Conservation (phyloP, 2,797 vertebrate species). For the Parotocinclus haroldoi region DNA sequence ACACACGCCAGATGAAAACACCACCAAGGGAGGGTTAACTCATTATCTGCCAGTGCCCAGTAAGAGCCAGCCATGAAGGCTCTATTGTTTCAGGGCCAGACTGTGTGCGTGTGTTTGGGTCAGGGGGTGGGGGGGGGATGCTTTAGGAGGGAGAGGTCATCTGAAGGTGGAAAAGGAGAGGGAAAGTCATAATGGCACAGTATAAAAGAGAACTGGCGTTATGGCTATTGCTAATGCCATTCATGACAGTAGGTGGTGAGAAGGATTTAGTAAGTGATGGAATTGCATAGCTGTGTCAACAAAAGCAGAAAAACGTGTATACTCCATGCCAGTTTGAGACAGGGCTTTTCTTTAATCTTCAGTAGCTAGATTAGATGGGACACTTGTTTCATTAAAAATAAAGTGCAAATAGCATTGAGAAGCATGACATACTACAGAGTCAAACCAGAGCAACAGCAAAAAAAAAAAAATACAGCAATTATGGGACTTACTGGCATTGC, state of each 20-base stretch:
- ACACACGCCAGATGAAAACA: constrained; percentile 57
- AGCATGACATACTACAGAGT: no score
- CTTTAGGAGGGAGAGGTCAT: not conserved
- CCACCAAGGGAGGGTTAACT: constrained; percentile 62
- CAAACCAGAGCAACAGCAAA: no score
- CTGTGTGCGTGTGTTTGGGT: not conserved
- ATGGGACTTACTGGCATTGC: constrained; percentile 87
- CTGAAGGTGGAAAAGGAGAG: constrained; percentile 4
- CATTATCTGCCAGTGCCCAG: constrained; percentile 49
- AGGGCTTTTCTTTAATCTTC: no score
- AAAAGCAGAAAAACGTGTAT: no score
- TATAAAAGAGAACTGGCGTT: not conserved
- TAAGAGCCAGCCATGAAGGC: constrained; percentile 62
- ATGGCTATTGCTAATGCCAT: not conserved
- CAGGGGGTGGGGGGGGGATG: no score
- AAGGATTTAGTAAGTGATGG: no score
- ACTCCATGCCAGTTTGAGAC: no score
- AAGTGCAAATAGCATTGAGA: no score
- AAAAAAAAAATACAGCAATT: no score
- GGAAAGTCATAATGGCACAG: not conserved
- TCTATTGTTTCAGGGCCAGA: constrained; percentile 63
- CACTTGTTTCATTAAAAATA: no score
- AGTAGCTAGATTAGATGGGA: no score
- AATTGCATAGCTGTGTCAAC: no score
- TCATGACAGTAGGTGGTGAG: not conserved